Conservation (phyloP, 2,113 vertebrate genomes). For the Salvelinus alpinus region DNA sequence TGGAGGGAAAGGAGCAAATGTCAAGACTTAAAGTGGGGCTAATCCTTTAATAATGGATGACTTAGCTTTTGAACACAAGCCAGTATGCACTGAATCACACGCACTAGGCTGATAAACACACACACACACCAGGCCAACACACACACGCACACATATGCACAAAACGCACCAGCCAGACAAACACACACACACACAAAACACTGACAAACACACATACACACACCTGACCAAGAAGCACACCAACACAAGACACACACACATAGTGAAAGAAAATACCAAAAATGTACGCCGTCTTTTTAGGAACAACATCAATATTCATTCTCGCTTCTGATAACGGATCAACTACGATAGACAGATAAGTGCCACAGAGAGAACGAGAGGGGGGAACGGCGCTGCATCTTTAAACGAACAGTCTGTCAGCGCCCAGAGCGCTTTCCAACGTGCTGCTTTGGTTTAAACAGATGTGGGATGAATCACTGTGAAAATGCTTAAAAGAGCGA, state of each 20-base stretch:
- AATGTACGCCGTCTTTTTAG: not conserved
- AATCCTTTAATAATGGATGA: conserved; percentile 31
- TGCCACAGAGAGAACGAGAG: conserved; percentile 12
- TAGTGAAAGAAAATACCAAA: not conserved
- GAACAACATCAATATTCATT: conserved; percentile 34
- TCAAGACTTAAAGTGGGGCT: conserved; percentile 39
- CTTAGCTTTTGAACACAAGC: conserved; percentile 12
- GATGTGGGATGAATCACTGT: conserved; percentile 23
- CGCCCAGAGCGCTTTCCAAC: conserved; percentile 20
- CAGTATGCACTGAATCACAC: not conserved
- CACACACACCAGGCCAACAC: not conserved
- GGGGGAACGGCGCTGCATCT: conserved; percentile 24
- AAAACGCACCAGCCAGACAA: not conserved
- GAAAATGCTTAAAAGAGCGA: not conserved
- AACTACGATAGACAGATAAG: conserved; percentile 9
- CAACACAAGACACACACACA: not conserved
- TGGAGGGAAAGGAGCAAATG: conserved; percentile 31
- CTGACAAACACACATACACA: too few species aligned
- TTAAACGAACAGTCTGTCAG: conserved; percentile 3
- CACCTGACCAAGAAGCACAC: too few species aligned
- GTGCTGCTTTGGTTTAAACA: conserved; percentile 19
- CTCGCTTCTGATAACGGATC: conserved; percentile 1
- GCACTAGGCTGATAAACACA: too few species aligned
- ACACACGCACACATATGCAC: not conserved
- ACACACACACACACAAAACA: not conserved